phyloP scores from a whole-genome alignment of 2,797 vertebrate genomes.

The Phataginus tetradactyla region DNA sequence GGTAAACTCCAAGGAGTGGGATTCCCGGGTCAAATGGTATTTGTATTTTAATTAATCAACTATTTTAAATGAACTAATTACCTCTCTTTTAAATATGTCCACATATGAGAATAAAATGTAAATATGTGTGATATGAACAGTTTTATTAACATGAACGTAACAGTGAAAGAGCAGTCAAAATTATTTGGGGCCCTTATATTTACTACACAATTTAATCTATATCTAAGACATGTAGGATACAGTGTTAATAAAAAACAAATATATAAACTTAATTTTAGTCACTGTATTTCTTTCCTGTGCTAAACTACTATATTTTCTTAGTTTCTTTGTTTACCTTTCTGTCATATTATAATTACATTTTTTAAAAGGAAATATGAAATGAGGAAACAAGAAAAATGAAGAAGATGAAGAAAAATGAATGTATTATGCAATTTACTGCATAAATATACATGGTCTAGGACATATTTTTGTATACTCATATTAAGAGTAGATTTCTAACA shows the following conservation, averaged over 20 bases:
- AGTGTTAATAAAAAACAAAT: background rate
- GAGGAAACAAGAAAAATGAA: background rate
- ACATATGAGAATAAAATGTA: background rate
- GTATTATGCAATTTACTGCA: background rate
- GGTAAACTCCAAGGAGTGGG: too few species aligned
- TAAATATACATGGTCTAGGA: background rate
- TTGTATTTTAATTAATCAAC: background rate
- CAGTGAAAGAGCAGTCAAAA: background rate
- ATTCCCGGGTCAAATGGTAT: too few species aligned
- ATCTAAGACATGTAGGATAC: background rate
- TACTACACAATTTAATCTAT: background rate
- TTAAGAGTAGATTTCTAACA: background rate
- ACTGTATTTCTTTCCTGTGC: background rate
- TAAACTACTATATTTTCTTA: background rate
- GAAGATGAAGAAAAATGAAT: background rate
- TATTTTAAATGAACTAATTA: background rate
- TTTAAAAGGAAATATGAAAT: background rate
- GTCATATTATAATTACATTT: background rate
- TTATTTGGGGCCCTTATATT: background rate
- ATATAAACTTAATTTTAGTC: background rate
- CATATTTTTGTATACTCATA: background rate
- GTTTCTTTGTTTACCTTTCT: background rate
- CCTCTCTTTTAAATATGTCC: background rate
- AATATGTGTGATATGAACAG: background rate
- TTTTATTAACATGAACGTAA: background rate